Evolutionary conservation across 2,113 vertebrate genomes (phyloP).

Genomic region (Pelecanus crispus): DNA sequence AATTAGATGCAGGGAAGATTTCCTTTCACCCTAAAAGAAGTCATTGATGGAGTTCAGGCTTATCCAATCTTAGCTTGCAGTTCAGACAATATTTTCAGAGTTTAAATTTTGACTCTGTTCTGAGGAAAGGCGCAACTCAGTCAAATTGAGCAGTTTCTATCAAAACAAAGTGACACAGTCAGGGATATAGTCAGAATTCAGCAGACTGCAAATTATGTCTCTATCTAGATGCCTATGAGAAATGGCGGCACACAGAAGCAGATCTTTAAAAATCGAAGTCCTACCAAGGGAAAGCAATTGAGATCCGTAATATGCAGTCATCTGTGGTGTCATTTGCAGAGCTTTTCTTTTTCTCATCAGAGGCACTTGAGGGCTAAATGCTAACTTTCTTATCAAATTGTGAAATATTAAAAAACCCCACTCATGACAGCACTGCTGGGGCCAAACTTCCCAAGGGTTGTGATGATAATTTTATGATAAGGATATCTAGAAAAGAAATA

Average conservation of each 20-base stretch:
- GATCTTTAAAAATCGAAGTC: not conserved
- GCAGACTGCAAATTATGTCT: not conserved
- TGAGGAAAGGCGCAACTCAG: not conserved
- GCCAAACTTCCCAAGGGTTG: not conserved
- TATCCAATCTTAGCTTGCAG: not conserved
- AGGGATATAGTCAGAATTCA: not conserved
- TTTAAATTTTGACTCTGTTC: not conserved
- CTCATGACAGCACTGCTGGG: not conserved
- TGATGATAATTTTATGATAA: not conserved
- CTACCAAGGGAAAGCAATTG: not conserved
- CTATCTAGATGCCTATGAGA: not conserved
- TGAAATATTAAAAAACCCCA: not conserved
- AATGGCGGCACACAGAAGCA: not conserved
- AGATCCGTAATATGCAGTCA: not conserved
- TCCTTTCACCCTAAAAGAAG: not conserved
- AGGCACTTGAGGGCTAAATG: not conserved
- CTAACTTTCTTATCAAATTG: not conserved
- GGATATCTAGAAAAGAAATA: not conserved
- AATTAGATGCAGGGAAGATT: not conserved
- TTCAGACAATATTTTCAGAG: not conserved
- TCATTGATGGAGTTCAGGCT: not conserved
- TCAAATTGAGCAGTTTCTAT: not conserved
- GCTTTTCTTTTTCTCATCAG: not conserved
- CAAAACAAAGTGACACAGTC: not conserved
- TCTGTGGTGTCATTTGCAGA: not conserved